A percentile compares a stretch with the other conserved stretches of the same genome.
These are phyloP conservation scores for Hipposideros armiger DNA, from an alignment of 2,113 vertebrate species.

Conservation along the genomic window DNA sequence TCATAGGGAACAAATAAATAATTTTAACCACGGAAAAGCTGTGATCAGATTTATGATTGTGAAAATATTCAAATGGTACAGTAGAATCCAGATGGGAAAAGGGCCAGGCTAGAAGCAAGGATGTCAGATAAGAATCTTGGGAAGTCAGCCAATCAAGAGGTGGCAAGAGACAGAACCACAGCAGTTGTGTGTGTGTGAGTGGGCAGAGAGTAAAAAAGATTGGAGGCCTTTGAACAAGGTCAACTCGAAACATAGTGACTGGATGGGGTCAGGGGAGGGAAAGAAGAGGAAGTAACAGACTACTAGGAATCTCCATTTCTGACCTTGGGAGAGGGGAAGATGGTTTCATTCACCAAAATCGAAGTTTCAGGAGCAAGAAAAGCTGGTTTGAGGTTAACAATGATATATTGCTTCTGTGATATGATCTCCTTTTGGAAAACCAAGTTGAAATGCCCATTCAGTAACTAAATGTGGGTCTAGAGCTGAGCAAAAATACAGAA, in stretches of 20 bases:
- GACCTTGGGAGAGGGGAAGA: neutral
- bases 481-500: neutral
- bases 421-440: neutral
- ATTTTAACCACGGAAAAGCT: neutral
- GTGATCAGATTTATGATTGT: neutral
- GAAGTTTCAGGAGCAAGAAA: neutral
- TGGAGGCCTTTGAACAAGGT: neutral
- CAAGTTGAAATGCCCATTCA: neutral
- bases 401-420: rapidly evolving
- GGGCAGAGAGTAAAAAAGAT: neutral
- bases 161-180: neutral
- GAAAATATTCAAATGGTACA: neutral
- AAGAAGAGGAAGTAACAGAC: neutral
- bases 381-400: neutral
- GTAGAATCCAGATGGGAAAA: neutral
- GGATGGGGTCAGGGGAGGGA: rapidly evolving
- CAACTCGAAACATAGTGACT: neutral
- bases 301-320: neutral
- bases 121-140: neutral
- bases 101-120: neutral
- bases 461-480: neutral
- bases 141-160: neutral
- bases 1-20: neutral
- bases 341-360: neutral
- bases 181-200: no score